A percentile compares a stretch with the other conserved stretches of the same genome.
Conservation (phyloP, 2,888 invertebrate species). For the Biston stratarius region DNA sequence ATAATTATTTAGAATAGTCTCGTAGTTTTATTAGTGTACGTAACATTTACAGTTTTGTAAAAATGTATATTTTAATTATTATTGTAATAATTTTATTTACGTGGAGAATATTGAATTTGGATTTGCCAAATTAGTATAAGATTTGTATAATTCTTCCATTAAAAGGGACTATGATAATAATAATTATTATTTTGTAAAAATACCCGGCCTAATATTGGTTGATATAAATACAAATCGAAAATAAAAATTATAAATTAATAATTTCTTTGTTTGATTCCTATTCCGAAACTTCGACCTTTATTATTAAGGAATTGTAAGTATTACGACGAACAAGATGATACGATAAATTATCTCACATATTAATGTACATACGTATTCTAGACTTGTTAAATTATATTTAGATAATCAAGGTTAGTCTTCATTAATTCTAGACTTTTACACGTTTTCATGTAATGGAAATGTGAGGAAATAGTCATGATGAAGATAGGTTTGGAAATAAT, state of each 20-base stretch:
- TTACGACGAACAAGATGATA: not conserved
- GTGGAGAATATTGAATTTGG: slow-evolving; percentile 79
- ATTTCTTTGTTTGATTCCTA: slow-evolving; percentile 64
- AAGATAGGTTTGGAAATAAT: no score
- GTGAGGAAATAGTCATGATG: no score
- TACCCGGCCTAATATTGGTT: slow-evolving; percentile 75
- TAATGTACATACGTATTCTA: no score
- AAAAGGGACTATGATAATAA: slow-evolving; percentile 69
- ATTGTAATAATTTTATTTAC: slow-evolving; percentile 77
- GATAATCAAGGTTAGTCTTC: no score
- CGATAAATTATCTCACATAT: not conserved
- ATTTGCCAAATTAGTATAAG: slow-evolving; percentile 84
- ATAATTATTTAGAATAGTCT: slow-evolving; percentile 70
- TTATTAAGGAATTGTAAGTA: not conserved
- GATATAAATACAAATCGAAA: slow-evolving; percentile 81
- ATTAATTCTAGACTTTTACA: no score
- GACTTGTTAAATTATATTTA: no score
- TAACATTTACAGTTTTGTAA: slow-evolving; percentile 81
- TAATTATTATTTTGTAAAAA: slow-evolving; percentile 80
- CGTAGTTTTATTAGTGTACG: slow-evolving; percentile 61
- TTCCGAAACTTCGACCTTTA: not conserved
- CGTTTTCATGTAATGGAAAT: no score
- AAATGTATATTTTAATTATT: slow-evolving; percentile 83
- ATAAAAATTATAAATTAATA: slow-evolving; percentile 83
- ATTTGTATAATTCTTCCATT: slow-evolving; percentile 82